Conservation (phyloP, 2,797 vertebrate genomes). For the Lateolabrax maculatus region DNA sequence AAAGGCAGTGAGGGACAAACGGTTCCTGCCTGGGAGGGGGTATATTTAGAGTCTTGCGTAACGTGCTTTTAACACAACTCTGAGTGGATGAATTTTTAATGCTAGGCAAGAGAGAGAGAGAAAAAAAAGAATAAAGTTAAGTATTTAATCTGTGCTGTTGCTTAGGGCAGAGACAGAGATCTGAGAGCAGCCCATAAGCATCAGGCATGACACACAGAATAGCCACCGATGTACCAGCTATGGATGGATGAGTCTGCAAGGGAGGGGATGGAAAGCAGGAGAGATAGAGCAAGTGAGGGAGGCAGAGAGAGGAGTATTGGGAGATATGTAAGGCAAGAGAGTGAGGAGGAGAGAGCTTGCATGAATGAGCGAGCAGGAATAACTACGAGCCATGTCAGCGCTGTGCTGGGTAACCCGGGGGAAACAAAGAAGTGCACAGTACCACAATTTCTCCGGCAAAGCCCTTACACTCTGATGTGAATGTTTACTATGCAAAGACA, state of each 20-base stretch:
- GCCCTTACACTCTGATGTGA: constrained; percentile 28
- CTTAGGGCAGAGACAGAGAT: constrained; percentile 73
- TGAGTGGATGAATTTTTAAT: constrained; percentile 87
- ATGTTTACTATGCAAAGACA: constrained; percentile 63
- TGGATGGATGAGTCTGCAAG: constrained; percentile 65
- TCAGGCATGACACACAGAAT: constrained; percentile 50
- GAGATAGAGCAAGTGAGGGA: constrained; percentile 35
- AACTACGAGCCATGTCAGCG: constrained; percentile 73
- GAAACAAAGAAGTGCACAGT: constrained; percentile 49
- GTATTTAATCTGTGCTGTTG: constrained; percentile 84
- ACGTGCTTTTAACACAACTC: constrained; percentile 86
- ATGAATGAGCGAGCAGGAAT: constrained; percentile 81
- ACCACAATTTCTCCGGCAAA: constrained; percentile 46
- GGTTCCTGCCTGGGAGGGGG: constrained; percentile 69
- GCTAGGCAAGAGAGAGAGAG: constrained; percentile 54
- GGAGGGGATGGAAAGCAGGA: constrained; percentile 41
- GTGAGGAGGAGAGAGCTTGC: constrained; percentile 60
- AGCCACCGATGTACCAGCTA: constrained; percentile 63
- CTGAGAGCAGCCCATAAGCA: constrained; percentile 70
- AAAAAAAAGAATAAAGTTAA: constrained; percentile 79
- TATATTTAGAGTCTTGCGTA: constrained; percentile 87
- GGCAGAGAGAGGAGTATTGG: constrained; percentile 44
- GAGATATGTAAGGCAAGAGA: constrained; percentile 59
- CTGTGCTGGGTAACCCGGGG: constrained; percentile 61
- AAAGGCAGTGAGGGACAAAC: constrained; percentile 71